Evolutionary conservation across 2,797 vertebrate species (phyloP).

Genomic region (Sebastes wilsoni): DNA sequence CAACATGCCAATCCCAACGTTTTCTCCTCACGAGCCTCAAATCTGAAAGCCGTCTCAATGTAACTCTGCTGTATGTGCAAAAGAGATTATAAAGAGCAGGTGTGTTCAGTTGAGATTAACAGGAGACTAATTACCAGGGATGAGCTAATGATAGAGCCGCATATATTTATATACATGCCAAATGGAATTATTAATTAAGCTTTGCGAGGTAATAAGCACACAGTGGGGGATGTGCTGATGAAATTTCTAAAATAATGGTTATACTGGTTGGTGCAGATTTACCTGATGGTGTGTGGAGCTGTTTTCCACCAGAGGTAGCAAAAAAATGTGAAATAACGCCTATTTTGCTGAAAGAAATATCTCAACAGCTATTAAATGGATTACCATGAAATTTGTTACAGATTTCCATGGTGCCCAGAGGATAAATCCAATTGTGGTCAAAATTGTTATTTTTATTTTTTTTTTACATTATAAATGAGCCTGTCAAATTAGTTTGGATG

Average conservation of each 20-base stretch:
- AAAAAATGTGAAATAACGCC: not conserved
- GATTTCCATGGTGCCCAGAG: not conserved
- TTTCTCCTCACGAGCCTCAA: constrained; percentile 12
- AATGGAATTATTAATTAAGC: constrained; percentile 57
- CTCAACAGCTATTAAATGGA: not conserved
- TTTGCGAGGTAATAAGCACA: constrained; percentile 45
- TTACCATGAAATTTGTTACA: not conserved
- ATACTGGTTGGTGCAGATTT: not conserved
- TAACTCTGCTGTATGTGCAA: constrained; percentile 25
- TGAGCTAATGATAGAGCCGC: constrained; percentile 52
- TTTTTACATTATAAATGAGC: not conserved
- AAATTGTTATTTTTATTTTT: not conserved
- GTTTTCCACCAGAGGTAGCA: not conserved
- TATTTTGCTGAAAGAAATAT: not conserved
- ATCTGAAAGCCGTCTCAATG: constrained; percentile 18
- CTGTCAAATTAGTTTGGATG: not conserved
- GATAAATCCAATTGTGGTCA: not conserved
- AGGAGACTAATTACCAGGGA: constrained; percentile 65
- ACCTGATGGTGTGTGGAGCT: not conserved
- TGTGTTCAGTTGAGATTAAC: constrained; percentile 65
- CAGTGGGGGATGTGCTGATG: constrained; percentile 8
- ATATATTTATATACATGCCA: constrained; percentile 50
- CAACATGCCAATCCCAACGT: constrained; percentile 46
- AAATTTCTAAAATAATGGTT: constrained; percentile 15
- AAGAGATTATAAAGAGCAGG: constrained; percentile 60